Evolutionary conservation across 1,140 invertebrate species (phyloP), one percentile per base, ranked within the genome.

Genomic region (Kradibia gibbosae): DNA sequence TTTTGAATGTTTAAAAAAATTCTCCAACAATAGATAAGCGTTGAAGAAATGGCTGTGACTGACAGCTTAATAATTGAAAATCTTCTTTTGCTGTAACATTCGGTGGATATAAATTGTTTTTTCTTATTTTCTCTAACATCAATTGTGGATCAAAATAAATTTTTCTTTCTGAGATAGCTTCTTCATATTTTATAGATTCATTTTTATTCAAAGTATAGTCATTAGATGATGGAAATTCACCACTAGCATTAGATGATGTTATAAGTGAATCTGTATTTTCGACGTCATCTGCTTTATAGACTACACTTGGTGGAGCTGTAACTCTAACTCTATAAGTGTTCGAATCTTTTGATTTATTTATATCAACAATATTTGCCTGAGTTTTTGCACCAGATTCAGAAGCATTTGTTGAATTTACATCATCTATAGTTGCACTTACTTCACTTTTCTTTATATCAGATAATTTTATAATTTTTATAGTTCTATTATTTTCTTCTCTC

Each of bases 11-110:
- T 85, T 85, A 91, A 86, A 92, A 93, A 88, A 93, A 93, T 92
- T 96, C 94, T 22, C 95, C 95, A 60, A 94, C 92, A 67, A 95
- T 89, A n/a, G 94, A 95, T 89, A 95, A 93, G 82, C 94, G 92
- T 89, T 94, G 93, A 65, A 95, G 89, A 87, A 95, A 96, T 62
- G 94, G 93, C 78, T 94, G 94, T 34, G 94, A 93, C 70, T 93
- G 92, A 85, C 95, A 95, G 39, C 93, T 92, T 39, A 96, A 85
- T 10, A 93, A 85, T n/a, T 93, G 90, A 87, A 93, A 94, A 85
- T 92, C 92, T 67, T 87, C 85, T 83, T 88, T 88, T 83, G 90
- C 91, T 31, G 91, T 90, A 28, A 83, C 39, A 85, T 93, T 92
- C 28, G 89, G 88, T 31, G 93, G 92, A 87, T 94, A 93, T 72